A percentile compares a stretch with the other conserved stretches of the same genome.
Evolutionary conservation across 2,797 vertebrate genomes (phyloP).

Genomic region (Platalea minor): DNA sequence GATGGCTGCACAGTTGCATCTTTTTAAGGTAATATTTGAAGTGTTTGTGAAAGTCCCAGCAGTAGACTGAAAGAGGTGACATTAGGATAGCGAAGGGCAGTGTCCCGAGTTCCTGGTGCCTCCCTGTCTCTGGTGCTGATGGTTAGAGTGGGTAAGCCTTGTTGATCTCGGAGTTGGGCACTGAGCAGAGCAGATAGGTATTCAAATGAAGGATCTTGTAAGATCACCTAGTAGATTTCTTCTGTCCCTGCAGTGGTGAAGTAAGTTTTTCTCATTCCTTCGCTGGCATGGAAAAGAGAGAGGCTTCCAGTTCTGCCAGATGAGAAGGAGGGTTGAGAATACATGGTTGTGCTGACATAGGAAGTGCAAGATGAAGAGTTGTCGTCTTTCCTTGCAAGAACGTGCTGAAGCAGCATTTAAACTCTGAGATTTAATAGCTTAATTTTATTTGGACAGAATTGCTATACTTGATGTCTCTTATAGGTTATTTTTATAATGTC

Average conservation of each 20-base stretch:
- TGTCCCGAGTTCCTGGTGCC: background rate
- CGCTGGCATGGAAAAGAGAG: background rate
- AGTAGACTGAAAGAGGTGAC: background rate
- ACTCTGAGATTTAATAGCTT: conserved; percentile 4
- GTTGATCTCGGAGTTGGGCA: background rate
- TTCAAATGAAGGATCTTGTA: background rate
- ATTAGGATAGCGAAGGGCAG: background rate
- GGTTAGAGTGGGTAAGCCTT: background rate
- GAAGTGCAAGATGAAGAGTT: background rate
- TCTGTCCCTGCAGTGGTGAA: background rate
- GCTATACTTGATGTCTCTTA: background rate
- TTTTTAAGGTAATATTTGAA: background rate
- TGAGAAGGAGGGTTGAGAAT: background rate
- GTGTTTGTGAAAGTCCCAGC: background rate
- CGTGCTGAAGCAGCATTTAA: background rate
- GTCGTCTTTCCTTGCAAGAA: background rate
- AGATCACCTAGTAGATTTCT: background rate
- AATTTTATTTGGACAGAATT: conserved; percentile 13
- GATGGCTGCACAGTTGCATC: background rate
- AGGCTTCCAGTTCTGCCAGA: background rate
- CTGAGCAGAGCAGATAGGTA: background rate
- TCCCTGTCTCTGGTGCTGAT: accelerated
- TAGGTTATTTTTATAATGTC: background rate
- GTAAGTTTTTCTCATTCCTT: background rate
- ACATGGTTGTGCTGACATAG: background rate